A percentile compares a stretch with the other conserved stretches of the same genome.
Conservation (phyloP, 2,113 vertebrate species). For the Cyanocitta stelleri region DNA sequence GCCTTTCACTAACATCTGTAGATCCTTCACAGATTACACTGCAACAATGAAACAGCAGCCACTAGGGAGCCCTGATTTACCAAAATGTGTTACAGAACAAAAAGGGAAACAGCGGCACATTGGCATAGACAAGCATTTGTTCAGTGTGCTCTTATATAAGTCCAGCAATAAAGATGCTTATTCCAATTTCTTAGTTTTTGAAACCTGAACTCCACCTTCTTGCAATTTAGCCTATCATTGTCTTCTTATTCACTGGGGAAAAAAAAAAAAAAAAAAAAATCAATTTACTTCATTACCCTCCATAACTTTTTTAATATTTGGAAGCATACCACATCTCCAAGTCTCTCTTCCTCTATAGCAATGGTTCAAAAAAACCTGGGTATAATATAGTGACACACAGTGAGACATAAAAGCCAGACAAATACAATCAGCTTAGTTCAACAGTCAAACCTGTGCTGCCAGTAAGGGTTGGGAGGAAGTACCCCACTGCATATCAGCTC, state of each 20-base stretch:
- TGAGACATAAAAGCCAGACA: background rate
- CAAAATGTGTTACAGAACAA: background rate
- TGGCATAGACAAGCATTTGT: background rate
- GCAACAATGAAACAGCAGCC: background rate
- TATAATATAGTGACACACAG: background rate
- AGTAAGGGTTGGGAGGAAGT: background rate
- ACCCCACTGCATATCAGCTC: background rate
- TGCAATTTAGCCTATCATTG: background rate
- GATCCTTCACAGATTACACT: background rate
- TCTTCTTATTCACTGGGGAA: background rate
- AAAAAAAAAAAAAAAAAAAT: background rate
- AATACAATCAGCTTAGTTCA: background rate
- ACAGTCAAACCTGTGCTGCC: background rate
- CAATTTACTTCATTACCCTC: background rate
- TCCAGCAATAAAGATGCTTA: background rate
- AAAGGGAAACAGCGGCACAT: background rate
- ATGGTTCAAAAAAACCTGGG: background rate
- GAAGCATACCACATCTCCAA: background rate
- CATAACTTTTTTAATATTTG: background rate
- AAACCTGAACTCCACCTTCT: background rate
- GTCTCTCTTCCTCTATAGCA: background rate
- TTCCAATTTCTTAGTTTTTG: background rate
- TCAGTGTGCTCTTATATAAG: background rate
- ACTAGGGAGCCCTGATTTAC: background rate
- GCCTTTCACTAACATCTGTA: background rate